Evolutionary conservation across 2,797 vertebrate species (phyloP).

Genomic region (Tenualosa thibaudeaui): DNA sequence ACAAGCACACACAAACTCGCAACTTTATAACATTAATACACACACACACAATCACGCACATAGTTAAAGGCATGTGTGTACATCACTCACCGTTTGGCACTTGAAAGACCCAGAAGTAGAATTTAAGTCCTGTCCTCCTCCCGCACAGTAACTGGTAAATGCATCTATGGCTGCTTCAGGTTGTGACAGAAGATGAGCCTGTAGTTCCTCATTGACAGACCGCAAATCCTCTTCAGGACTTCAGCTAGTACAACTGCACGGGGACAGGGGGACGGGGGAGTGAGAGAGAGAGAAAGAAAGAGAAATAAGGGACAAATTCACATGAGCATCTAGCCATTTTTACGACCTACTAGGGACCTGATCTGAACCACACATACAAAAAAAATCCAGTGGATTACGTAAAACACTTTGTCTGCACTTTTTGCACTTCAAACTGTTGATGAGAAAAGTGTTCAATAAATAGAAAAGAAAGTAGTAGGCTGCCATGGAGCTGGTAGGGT

Average conservation of each 20-base stretch:
- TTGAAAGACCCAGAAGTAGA: constrained; percentile 84
- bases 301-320: too few species aligned
- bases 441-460: background rate
- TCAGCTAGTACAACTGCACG: constrained; percentile 84
- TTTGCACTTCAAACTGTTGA: background rate
- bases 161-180: constrained; percentile 99
- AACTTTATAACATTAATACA: background rate
- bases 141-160: constrained; percentile 88
- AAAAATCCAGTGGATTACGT: too few species aligned
- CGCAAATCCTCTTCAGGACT: constrained; percentile 95
- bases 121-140: constrained; percentile 86
- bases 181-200: constrained; percentile 99
- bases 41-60: background rate
- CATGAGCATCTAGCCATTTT: background rate
- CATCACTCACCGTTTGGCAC: constrained; percentile 88
- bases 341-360: background rate
- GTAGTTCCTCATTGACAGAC: constrained; percentile 99
- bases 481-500: background rate
- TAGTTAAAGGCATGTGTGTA: background rate
- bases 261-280: constrained; percentile 26
- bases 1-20: background rate
- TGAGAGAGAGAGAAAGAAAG: too few species aligned
- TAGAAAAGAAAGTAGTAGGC: background rate
- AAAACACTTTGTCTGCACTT: too few species aligned
- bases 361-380: background rate